Base-by-base conservation (phyloP, 35 echinoderm and acorn worm genomes). In the Apostichopus parvimensis region DNA sequence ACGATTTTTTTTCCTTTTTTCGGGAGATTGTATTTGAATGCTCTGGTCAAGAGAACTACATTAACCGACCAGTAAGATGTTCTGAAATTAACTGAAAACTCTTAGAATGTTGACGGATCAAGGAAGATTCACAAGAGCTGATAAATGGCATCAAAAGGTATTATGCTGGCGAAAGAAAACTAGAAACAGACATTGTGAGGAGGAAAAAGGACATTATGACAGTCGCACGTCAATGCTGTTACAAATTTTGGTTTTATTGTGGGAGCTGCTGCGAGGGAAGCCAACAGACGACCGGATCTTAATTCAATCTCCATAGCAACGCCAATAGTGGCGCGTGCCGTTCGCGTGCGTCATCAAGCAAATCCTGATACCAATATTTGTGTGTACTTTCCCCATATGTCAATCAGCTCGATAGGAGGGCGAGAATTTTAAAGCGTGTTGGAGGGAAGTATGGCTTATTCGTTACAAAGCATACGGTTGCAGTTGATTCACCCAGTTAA, bases 281-380 rank as follows among this genome's bases (percentile, higher is more conserved):
- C 86, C 86, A 73, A 73, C 86, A 72, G 86, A 88, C 86, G 86
- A 88, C 86, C 86, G 86, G 86, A 88, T 88, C 86, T 88, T 72
- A 88, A 88, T 88, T 88, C 86, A 73, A 88, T 88, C 86, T 23
- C 61, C 86, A 88, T 88, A 73, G 86, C 86, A 88, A 88, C 86
- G 21, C 86, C 86, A 88, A 88, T 88, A 10, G 86, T 54, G 86
- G 86, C 86, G 86, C 86, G 86, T 88, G 86, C 86, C 45, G 60
- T 52, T 88, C 86, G 86, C 86, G 86, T 88, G 86, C 86, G 86
- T 88, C 86, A 88, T 88, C 86, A 17, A 26, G 86, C 65, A 88
- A 88, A 88, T 88, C 86, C 86, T 64, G 86, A 84, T 84, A 84
- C 81, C 81, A 84, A 52, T 68, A 72, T 88, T 88, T 88, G 60